Evolutionary conservation across 37 sponge, comb jelly and placozoan genomes (phyloP), one percentile per base, ranked within the genome.

Genomic region (Dysidea cf. avara): DNA sequence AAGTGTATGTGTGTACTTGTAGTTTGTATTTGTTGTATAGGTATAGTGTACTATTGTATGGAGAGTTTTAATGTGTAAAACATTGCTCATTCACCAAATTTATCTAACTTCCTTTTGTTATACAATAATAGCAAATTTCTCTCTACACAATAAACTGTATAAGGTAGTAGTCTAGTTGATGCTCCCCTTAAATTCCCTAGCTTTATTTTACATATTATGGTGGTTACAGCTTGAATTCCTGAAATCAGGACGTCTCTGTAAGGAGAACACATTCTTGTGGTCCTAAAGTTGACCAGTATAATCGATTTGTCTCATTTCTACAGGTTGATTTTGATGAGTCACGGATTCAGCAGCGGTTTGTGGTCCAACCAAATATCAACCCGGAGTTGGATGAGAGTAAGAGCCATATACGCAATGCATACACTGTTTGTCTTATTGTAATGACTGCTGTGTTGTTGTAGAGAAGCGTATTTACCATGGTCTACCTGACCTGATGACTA

Each of bases 251-350:
- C 52, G 16, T 50, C 52, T 24, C 56, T 72, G 9, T 7, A 18
- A 64, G 57, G 13, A n/a, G n/a, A n/a, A n/a, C n/a, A n/a, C n/a
- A n/a, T n/a, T n/a, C n/a, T n/a, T n/a, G n/a, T n/a, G n/a, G n/a
- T n/a, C n/a, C n/a, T n/a, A n/a, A n/a, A n/a, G n/a, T n/a, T n/a
- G n/a, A n/a, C n/a, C n/a, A n/a, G n/a, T n/a, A n/a, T n/a, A n/a
- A n/a, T n/a, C n/a, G n/a, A n/a, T n/a, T n/a, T n/a, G n/a, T 38
- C 6, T 50, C 18, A 20, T 2, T 29, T 64, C 22, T 78, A 2
- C 55, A 92, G 90, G 70, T 96, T 53, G 96, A 98, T 55, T 89
- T 98, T 81, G 93, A 92, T 28, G 96, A 98, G 48, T 92, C 90
- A 1, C 21, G 61, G 13, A 11, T 50, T n/a, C 81, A 94, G 50